Evolutionary conservation across 2,113 vertebrate genomes (phyloP).

Genomic region (Gymnorhina tibicen): DNA sequence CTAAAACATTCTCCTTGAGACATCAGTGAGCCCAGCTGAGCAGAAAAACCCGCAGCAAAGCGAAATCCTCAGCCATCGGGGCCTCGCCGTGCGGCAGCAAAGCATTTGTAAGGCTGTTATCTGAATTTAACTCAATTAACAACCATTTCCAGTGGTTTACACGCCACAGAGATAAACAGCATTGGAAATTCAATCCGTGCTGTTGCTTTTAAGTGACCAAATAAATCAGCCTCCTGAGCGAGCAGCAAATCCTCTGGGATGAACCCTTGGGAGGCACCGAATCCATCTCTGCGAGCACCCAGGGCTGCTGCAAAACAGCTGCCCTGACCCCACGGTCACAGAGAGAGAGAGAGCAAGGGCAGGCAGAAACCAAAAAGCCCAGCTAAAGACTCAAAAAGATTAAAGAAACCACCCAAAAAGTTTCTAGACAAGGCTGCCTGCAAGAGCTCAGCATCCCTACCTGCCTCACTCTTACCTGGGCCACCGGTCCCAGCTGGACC

Average conservation of each 20-base stretch:
- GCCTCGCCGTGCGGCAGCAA: background rate
- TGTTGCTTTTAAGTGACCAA: background rate
- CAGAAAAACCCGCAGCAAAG: background rate
- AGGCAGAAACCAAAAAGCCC: background rate
- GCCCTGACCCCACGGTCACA: background rate
- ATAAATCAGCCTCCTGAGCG: background rate
- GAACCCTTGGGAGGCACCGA: background rate
- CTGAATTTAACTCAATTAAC: constrained; percentile 38
- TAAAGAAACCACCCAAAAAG: fast-evolving
- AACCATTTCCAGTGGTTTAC: constrained; percentile 1
- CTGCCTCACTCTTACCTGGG: background rate
- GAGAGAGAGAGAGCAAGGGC: background rate
- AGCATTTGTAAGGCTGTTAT: constrained; percentile 1
- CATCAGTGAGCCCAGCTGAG: background rate
- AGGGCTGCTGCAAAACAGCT: background rate
- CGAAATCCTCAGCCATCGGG: background rate
- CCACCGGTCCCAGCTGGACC: background rate
- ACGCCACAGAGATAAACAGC: background rate
- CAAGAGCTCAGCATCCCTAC: background rate
- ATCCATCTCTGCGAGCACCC: background rate
- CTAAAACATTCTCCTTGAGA: background rate
- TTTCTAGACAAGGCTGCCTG: background rate
- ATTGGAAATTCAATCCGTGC: constrained; percentile 9
- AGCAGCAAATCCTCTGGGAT: background rate
- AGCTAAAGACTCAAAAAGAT: background rate